Base-by-base conservation (phyloP, 1,140 invertebrate species). In the Manduca sexta region DNA sequence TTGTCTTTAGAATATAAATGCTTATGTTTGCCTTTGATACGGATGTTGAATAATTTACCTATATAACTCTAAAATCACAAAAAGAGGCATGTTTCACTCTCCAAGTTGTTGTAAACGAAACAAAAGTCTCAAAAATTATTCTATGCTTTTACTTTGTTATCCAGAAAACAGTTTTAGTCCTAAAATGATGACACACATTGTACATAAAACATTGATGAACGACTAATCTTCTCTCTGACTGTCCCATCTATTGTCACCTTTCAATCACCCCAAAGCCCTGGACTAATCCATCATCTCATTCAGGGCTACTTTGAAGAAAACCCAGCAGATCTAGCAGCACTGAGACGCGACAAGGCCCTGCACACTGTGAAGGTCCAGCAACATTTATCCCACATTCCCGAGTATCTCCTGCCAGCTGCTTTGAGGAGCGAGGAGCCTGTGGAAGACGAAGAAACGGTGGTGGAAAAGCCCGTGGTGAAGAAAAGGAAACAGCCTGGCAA, bases 291-390 rank as follows among this genome's bases (percentile, higher is more conserved):
- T 13, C 1, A 13, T 5, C 17, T 18, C 1, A 2, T 14, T 75
- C 74, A 94, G 91, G 90, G 92, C 7, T 98, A 97, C 80, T 99
- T 99, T 84, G 93, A 97, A 69, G 95, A 98, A 52, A 98, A 99
- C 86, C 96, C 98, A 0, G 88, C 90, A 18, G 98, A 99, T 79
- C 78, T 97, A 11, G 90, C 95, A 60, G 91, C 97, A 0, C 82
- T 99, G 4, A 87, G 96, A 11, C 96, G 99, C 71, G 98, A 99
- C 64, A 97, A 96, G 81, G 92, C 94, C 0, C 77, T 97, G n/a
- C 94, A 95, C 65, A 94, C 93, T 1, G 93, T 98, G 0, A 92
- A 92, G 74, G 71, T 94, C 8, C 94, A 98, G 68, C 87, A 91
- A 7, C 95, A 98, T 79, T 86, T 99, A 38, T 91, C 94, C 54